Evolutionary conservation across 1,140 invertebrate genomes (phyloP).

Genomic region (Drosophila nannoptera): DNA sequence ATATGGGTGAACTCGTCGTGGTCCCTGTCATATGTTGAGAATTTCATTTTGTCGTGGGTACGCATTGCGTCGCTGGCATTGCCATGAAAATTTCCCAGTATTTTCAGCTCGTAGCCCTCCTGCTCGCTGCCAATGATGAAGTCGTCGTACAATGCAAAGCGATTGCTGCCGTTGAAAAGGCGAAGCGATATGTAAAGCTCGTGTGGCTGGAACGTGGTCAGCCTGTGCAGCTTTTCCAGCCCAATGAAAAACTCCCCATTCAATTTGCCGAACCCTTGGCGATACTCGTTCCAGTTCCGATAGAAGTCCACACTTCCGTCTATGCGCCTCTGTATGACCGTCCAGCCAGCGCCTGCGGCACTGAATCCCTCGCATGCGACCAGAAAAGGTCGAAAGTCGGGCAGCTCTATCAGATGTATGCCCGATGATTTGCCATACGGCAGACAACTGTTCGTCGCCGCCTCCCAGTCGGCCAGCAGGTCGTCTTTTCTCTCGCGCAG

Average conservation of each 20-base stretch:
- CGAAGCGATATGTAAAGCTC: conserved; percentile 83
- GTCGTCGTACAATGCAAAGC: conserved; percentile 82
- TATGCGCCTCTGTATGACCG: conserved; percentile 82
- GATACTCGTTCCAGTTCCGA: conserved; percentile 83
- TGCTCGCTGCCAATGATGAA: conserved; percentile 83
- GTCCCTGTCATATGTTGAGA: conserved; percentile 80
- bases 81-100: conserved; percentile 81
- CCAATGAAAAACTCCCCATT: conserved; percentile 84
- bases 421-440: conserved; percentile 38
- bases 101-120: conserved; percentile 83
- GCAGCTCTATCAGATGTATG: conserved; percentile 57
- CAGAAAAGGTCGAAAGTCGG: conserved; percentile 52
- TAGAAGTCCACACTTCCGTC: conserved; percentile 84
- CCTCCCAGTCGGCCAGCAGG: conserved; percentile 61
- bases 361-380: conserved; percentile 53
- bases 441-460: conserved; percentile 53
- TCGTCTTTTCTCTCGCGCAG: conserved; percentile 60
- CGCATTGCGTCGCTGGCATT: conserved; percentile 63
- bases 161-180: conserved; percentile 81
- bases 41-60: conserved; percentile 67
- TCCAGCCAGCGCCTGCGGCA: conserved; percentile 80
- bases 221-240: conserved; percentile 81
- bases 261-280: conserved; percentile 83
- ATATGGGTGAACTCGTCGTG: conserved; percentile 83
- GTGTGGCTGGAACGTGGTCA: conserved; percentile 82